These are phyloP conservation scores for Choloepus hoffmanni DNA, from an alignment of 2,113 vertebrate species.

Conservation along the genomic window DNA sequence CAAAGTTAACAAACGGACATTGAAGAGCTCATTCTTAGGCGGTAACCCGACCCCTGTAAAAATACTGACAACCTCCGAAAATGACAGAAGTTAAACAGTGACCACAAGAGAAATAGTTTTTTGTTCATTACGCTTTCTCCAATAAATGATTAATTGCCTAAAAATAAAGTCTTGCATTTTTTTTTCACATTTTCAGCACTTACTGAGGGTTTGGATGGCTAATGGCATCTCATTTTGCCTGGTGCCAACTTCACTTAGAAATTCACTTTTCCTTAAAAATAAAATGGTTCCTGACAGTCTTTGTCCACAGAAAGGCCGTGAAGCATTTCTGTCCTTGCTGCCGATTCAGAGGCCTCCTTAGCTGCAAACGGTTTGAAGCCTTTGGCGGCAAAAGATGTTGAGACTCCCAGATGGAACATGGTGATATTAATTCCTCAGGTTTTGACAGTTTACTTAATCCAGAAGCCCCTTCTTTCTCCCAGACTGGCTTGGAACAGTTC, in stretches of 20 bases:
- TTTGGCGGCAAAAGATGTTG: background rate
- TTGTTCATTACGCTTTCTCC: background rate
- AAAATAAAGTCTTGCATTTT: background rate
- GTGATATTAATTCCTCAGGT: background rate
- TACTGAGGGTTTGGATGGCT: background rate
- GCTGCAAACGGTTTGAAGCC: background rate
- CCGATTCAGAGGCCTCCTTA: background rate
- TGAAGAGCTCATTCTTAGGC: background rate
- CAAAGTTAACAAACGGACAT: background rate
- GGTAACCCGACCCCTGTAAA: background rate
- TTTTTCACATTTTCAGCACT: background rate
- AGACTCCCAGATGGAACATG: background rate
- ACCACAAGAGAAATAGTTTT: background rate
- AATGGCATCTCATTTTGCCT: background rate
- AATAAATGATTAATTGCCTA: background rate
- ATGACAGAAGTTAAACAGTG: background rate
- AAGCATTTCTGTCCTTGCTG: background rate
- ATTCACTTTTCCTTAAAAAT: conserved; percentile 20
- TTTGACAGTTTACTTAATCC: background rate
- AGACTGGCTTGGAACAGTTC: background rate
- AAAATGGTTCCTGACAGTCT: background rate
- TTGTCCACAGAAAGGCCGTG: background rate
- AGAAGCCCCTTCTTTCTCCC: background rate
- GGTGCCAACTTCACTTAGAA: conserved; percentile 28
- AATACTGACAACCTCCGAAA: conserved; percentile 16